phyloP scores from a whole-genome alignment of 1,140 invertebrate species.

The Harpegnathos saltator region DNA sequence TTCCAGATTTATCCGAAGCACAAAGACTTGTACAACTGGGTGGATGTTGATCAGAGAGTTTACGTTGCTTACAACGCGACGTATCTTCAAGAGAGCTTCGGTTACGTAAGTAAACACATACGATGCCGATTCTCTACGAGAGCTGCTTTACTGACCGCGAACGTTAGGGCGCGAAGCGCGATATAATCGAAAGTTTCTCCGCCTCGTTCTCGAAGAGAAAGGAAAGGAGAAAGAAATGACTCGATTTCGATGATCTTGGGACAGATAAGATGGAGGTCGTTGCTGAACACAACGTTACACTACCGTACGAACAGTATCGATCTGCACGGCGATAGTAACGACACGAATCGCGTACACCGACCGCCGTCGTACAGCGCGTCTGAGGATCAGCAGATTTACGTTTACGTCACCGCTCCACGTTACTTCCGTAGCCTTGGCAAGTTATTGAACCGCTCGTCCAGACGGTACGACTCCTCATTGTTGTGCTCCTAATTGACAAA shows the following conservation, averaged over 20 bases:
- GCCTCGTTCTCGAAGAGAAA: too few species aligned
- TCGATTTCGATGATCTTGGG: constrained; percentile 69
- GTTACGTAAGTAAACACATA: constrained; percentile 81
- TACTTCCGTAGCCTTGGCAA: constrained; percentile 81
- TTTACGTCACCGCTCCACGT: constrained; percentile 81
- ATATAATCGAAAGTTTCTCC: not conserved
- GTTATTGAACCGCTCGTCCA: constrained; percentile 80
- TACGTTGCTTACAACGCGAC: constrained; percentile 82
- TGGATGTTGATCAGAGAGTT: constrained; percentile 81
- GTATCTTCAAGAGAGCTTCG: constrained; percentile 81
- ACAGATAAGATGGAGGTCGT: constrained; percentile 83
- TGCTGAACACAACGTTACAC: constrained; percentile 77
- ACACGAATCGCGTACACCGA: constrained; percentile 38
- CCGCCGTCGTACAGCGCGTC: constrained; percentile 51
- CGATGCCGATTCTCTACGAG: constrained; percentile 14
- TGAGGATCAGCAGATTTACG: constrained; percentile 78
- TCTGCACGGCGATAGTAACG: constrained; percentile 70
- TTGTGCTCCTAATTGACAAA: constrained; percentile 11
- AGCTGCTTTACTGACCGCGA: too few species aligned
- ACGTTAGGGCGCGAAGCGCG: not conserved
- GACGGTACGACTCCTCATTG: constrained; percentile 70
- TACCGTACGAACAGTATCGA: constrained; percentile 56
- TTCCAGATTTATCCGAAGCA: constrained; percentile 82
- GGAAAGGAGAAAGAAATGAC: constrained; percentile 28
- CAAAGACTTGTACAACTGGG: constrained; percentile 83